Percentiles rank a stretch among this genome's conserved stretches.
Conservation (phyloP, 2,797 vertebrate genomes). For the Pseudochaenichthys georgianus region DNA sequence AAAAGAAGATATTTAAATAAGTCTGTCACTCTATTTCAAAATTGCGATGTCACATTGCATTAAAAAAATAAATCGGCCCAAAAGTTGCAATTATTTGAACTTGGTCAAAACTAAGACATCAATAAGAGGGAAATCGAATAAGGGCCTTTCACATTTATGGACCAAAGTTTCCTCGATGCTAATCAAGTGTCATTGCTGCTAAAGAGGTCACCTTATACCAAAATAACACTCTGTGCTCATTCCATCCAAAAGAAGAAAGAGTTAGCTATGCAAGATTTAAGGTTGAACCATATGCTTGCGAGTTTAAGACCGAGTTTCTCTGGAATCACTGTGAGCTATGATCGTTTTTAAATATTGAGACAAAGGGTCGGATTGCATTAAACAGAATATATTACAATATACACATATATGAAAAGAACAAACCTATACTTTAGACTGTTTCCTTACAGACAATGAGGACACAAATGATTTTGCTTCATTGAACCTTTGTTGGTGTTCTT, state of each 20-base stretch:
- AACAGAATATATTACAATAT: neutral
- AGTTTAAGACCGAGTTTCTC: constrained; percentile 62
- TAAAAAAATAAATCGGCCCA: neutral
- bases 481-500: constrained; percentile 19
- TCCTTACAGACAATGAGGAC: too few relatives aligned
- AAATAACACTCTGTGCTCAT: constrained; percentile 66
- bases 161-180: constrained; percentile 33
- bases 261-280: constrained; percentile 70
- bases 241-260: constrained; percentile 58
- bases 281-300: constrained; percentile 55
- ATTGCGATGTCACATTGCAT: constrained; percentile 23
- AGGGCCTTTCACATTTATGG: constrained; percentile 9
- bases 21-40: constrained; percentile 45
- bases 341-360: constrained; percentile 27
- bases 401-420: neutral
- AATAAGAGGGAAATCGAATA: constrained; percentile 25
- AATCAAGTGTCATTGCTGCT: constrained; percentile 50
- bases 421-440: neutral
- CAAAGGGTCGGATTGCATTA: constrained; percentile 1
- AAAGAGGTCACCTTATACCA: constrained; percentile 71
- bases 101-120: constrained; percentile 39
- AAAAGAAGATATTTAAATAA: constrained; percentile 57
- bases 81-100: constrained; percentile 18
- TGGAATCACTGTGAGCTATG: constrained; percentile 36
- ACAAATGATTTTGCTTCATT: constrained; percentile 7